These are phyloP conservation scores for Pogona vitticeps DNA, from an alignment of 2,113 vertebrate species.

Conservation along the genomic window DNA sequence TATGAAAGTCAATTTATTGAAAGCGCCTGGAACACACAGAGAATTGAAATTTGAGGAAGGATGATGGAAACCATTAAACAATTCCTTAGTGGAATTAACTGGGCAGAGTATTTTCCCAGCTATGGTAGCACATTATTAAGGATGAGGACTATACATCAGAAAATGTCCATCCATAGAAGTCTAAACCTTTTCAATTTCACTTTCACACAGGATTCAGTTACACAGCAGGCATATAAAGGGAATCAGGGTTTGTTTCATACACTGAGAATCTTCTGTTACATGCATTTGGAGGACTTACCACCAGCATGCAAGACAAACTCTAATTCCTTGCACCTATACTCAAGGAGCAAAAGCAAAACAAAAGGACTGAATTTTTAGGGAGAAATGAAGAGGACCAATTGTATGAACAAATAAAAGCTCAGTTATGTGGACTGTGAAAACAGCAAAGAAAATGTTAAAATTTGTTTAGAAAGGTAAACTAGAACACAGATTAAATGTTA, in stretches of 20 bases:
- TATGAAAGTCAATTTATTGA: constrained; percentile 64
- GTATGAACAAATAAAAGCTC: constrained; percentile 29
- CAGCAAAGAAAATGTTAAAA: constrained; percentile 24
- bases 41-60: constrained; percentile 63
- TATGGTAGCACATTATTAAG: constrained; percentile 27
- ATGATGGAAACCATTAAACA: constrained; percentile 59
- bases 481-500: constrained; percentile 49
- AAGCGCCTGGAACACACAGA: constrained; percentile 61
- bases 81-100: constrained; percentile 47
- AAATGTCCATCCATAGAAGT: constrained; percentile 33
- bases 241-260: constrained; percentile 5
- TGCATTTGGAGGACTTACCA: constrained; percentile 23
- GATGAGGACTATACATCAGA: constrained; percentile 43
- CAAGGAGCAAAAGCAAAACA: background rate
- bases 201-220: constrained; percentile 26
- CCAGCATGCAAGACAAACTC: constrained; percentile 15
- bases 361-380: background rate
- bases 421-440: background rate
- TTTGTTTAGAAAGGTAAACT: constrained; percentile 17
- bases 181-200: constrained; percentile 45
- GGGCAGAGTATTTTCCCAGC: constrained; percentile 53
- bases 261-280: background rate
- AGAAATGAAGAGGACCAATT: constrained; percentile 4
- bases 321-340: constrained; percentile 19
- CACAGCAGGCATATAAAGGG: constrained; percentile 4